Evolutionary conservation across 2,113 vertebrate species (phyloP).

Genomic region (Lepus americanus): DNA sequence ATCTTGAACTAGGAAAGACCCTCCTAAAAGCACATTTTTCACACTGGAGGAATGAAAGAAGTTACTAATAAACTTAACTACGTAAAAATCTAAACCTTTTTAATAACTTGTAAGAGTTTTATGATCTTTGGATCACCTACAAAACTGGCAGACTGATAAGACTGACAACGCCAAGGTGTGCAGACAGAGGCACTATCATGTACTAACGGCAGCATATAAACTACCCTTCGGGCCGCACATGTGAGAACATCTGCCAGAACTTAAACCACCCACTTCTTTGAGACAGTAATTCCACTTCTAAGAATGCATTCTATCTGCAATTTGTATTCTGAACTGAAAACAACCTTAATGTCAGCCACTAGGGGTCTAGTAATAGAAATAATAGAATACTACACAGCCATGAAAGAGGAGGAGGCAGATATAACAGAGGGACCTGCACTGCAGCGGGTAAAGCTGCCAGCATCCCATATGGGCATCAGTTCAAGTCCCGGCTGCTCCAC

Average conservation of each 20-base stretch:
- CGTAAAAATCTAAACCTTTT: conserved; percentile 7
- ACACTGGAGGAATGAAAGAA: conserved; percentile 34
- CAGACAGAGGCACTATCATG: neutral
- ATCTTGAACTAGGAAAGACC: neutral
- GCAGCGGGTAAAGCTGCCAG: no score
- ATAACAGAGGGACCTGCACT: no score
- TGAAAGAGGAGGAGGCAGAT: neutral
- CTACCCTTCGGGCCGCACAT: neutral
- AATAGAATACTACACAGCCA: neutral
- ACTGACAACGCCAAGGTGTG: neutral
- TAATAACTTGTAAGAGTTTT: neutral
- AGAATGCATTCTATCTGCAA: neutral
- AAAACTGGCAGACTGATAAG: conserved; percentile 11
- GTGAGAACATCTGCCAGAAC: neutral
- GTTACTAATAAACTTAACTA: conserved; percentile 46
- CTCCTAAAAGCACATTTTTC: conserved; percentile 49
- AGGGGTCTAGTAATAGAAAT: neutral
- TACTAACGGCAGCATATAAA: neutral
- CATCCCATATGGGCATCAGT: no score
- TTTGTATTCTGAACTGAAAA: neutral
- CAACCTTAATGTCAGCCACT: neutral
- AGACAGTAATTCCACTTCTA: neutral
- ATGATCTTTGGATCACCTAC: neutral
- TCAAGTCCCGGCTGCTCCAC: no score
- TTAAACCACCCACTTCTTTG: conserved; percentile 6